A percentile compares a stretch with the other conserved stretches of the same genome.
phyloP scores from a whole-genome alignment of 2,888 invertebrate genomes.

The Noctuana brunneofusca region DNA sequence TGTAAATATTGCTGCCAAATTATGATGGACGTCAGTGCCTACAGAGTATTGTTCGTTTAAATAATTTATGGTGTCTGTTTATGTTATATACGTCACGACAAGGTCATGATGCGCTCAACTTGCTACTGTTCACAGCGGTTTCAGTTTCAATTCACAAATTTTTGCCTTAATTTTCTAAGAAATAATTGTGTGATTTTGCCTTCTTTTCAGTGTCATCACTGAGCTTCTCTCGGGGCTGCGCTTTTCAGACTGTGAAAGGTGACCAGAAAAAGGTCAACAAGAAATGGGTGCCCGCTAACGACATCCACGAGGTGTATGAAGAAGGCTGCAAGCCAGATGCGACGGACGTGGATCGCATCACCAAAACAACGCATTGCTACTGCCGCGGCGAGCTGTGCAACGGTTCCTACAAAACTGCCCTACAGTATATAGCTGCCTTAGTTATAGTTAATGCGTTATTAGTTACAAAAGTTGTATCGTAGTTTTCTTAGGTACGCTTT shows the following conservation, averaged over 20 bases:
- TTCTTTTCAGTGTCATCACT: slow-evolving; percentile 56
- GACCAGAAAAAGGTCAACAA: slow-evolving; percentile 79
- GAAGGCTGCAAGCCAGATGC: slow-evolving; percentile 86
- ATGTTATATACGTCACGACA: background rate
- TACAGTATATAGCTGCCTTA: slow-evolving; percentile 30
- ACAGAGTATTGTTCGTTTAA: background rate
- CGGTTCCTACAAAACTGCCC: slow-evolving; percentile 49
- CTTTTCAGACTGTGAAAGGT: slow-evolving; percentile 85
- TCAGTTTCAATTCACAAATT: background rate
- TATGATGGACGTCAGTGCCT: too few relatives aligned
- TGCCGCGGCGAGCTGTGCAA: slow-evolving; percentile 90
- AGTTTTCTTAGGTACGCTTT: too few relatives aligned
- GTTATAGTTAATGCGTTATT: slow-evolving; percentile 32
- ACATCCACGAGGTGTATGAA: slow-evolving; percentile 86
- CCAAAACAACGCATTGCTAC: slow-evolving; percentile 86
- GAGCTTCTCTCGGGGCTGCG: slow-evolving; percentile 84
- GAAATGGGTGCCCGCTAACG: slow-evolving; percentile 84
- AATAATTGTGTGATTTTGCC: background rate
- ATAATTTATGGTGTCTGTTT: background rate
- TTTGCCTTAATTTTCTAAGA: background rate
- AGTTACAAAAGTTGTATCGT: background rate
- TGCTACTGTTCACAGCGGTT: background rate
- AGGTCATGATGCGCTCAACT: background rate
- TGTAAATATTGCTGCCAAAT: too few relatives aligned
- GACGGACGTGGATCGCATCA: slow-evolving; percentile 77